Percentiles rank a stretch among this genome's conserved stretches.
Evolutionary conservation across 2,888 invertebrate species (phyloP).

Genomic region (Octodonta nipae): DNA sequence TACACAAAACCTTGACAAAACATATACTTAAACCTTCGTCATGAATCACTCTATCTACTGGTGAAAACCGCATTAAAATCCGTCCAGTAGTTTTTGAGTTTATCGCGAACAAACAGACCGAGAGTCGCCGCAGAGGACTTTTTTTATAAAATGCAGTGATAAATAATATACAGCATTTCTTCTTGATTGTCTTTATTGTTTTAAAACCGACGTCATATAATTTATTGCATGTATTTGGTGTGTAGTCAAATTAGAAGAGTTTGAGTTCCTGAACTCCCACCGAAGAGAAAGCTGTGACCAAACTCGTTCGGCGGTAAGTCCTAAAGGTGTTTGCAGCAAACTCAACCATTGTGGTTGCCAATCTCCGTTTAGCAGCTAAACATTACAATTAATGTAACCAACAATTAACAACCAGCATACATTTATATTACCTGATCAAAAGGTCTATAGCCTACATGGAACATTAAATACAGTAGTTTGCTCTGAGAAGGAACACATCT

Average conservation of each 20-base stretch:
- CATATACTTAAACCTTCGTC: too few species aligned
- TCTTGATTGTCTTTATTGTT: too few species aligned
- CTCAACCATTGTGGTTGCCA: conserved; percentile 39
- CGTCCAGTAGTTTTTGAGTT: too few species aligned
- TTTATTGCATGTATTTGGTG: conserved; percentile 29
- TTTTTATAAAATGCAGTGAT: too few species aligned
- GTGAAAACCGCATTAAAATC: too few species aligned
- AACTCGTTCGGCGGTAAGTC: conserved; percentile 36
- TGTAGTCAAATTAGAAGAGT: conserved; percentile 18
- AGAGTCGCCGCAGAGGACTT: too few species aligned
- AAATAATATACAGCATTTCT: too few species aligned
- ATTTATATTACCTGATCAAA: conserved; percentile 55
- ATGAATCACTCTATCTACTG: too few species aligned
- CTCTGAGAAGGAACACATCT: conserved; percentile 29
- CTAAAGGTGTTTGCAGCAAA: conserved; percentile 38
- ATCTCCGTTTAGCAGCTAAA: conserved; percentile 37
- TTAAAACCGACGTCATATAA: conserved; percentile 24
- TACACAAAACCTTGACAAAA: too few species aligned
- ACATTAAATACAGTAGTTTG: conserved; percentile 61
- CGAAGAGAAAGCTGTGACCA: conserved; percentile 38
- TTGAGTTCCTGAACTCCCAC: conserved; percentile 38
- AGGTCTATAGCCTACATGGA: conserved; percentile 58
- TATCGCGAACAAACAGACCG: too few species aligned
- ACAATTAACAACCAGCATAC: background rate
- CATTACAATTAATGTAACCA: conserved; percentile 8